These are phyloP conservation scores for Butastur rufipennis DNA, from an alignment of 2,113 vertebrate genomes.

Conservation along the genomic window DNA sequence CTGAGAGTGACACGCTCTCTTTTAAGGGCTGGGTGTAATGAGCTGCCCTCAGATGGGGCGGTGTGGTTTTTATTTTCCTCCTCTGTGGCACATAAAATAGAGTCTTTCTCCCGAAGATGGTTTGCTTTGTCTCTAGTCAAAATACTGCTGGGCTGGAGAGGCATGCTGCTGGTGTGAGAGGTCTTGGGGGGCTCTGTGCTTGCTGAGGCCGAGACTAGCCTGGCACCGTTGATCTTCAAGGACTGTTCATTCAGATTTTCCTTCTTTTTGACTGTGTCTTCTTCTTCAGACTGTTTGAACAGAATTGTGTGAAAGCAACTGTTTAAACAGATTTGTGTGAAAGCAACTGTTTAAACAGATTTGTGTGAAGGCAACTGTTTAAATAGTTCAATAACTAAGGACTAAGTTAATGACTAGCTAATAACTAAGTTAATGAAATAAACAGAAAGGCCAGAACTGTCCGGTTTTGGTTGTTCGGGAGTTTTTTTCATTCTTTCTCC, in stretches of 20 bases:
- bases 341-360: slow-evolving; percentile 49
- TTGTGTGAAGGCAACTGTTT: background rate
- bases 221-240: background rate
- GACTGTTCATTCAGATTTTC: background rate
- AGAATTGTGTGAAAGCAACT: background rate
- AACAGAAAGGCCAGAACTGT: background rate
- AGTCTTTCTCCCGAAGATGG: background rate
- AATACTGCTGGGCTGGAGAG: background rate
- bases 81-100: background rate
- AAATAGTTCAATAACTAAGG: background rate
- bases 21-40: background rate
- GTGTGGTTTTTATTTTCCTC: background rate
- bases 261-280: slow-evolving; percentile 19
- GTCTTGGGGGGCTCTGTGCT: background rate
- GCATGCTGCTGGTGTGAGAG: background rate
- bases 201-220: background rate
- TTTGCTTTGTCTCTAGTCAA: background rate
- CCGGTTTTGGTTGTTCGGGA: background rate
- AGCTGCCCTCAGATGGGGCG: background rate
- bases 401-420: background rate
- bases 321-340: background rate
- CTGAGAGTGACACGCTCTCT: rapidly evolving
- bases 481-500: background rate
- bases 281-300: slow-evolving; percentile 61
- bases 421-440: background rate